phyloP scores from a whole-genome alignment of 2,113 vertebrate genomes.

The Anseranas semipalmata region DNA sequence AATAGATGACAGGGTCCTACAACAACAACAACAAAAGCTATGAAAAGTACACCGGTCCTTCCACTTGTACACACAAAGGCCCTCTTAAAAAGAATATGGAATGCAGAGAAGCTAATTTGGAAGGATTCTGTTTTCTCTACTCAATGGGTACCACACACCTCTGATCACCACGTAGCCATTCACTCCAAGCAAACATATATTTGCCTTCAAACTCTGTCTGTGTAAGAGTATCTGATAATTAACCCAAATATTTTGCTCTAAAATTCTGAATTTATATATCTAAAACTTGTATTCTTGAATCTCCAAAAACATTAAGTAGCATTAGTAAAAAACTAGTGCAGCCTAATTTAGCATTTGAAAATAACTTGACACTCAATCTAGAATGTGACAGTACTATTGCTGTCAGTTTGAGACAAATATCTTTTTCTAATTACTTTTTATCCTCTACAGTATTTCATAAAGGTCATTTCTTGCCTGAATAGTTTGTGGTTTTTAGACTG shows the following conservation, averaged over 20 bases:
- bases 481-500: neutral
- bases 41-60: neutral
- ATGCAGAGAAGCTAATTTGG: neutral
- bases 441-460: neutral
- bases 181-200: neutral
- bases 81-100: neutral
- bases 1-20: neutral
- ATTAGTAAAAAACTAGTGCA: neutral
- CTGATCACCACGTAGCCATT: accelerated
- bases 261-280: neutral
- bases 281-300: neutral
- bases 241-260: neutral
- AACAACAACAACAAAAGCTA: neutral
- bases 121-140: neutral
- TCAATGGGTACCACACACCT: neutral
- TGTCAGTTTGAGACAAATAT: neutral
- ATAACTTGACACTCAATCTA: neutral
- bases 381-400: neutral
- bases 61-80: neutral
- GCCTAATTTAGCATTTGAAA: neutral
- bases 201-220: neutral
- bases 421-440: neutral
- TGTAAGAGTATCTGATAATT: neutral
- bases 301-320: neutral
- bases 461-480: neutral